These are phyloP conservation scores for Trichogramma dendrolimi DNA, from an alignment of 2,888 invertebrate genomes.

Conservation along the genomic window DNA sequence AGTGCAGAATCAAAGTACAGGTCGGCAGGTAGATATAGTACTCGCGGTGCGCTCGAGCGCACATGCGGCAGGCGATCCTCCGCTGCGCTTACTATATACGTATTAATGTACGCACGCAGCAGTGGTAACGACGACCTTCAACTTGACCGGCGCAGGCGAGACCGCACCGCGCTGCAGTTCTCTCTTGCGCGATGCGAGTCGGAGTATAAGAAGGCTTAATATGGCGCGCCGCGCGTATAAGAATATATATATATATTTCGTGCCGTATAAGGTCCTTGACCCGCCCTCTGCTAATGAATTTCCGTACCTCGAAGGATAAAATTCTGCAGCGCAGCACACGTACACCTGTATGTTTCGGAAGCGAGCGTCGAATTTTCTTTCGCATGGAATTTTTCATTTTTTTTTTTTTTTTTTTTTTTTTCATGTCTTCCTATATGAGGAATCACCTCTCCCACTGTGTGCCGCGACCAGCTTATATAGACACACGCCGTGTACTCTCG, in stretches of 20 bases:
- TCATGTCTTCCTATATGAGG: no score
- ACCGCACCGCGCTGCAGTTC: conserved; percentile 28
- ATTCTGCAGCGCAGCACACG: no score
- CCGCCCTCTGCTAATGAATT: conserved; percentile 22
- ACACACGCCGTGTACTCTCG: no score
- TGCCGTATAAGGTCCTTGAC: conserved; percentile 36
- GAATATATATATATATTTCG: no score
- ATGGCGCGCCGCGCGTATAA: conserved; percentile 27
- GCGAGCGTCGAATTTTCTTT: no score
- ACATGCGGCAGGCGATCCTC: conserved; percentile 21
- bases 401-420: no score
- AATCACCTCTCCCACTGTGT: no score
- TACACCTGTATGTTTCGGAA: no score
- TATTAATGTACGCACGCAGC: conserved; percentile 13
- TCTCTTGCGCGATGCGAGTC: background rate
- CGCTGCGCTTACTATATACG: conserved; percentile 22
- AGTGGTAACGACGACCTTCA: conserved; percentile 38
- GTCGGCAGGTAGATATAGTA: background rate
- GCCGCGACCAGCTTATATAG: no score
- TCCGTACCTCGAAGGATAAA: conserved; percentile 4
- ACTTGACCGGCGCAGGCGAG: conserved; percentile 40
- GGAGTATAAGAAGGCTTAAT: conserved; percentile 33
- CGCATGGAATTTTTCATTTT: no score
- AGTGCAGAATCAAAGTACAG: background rate
- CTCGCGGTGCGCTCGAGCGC: background rate